Evolutionary conservation across 2,888 invertebrate genomes (phyloP).

Genomic region (Synergus umbraculus): DNA sequence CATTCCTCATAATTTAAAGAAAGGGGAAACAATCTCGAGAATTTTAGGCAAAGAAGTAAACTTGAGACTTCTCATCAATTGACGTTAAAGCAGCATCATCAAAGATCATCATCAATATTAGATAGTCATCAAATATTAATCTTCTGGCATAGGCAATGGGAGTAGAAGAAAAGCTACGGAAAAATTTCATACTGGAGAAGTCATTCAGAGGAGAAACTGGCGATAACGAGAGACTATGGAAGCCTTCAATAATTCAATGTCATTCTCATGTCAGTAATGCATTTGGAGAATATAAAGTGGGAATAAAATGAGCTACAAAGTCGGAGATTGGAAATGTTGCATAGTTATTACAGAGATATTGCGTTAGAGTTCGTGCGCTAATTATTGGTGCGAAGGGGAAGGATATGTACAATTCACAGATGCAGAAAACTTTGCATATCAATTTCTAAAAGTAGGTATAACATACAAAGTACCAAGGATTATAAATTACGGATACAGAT

Average conservation of each 20-base stretch:
- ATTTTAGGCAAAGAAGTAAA: not conserved
- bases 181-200: conserved; percentile 6
- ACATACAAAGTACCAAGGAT: not conserved
- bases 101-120: not conserved
- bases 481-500: not conserved
- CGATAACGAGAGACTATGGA: not conserved
- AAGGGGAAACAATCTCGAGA: not conserved
- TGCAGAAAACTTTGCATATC: not conserved
- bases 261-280: conserved; percentile 19
- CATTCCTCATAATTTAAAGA: not conserved
- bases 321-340: not conserved
- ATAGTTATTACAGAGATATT: not conserved
- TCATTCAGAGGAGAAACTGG: conserved; percentile 5
- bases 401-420: not conserved
- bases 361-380: not conserved
- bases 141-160: not conserved
- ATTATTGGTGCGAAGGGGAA: not conserved
- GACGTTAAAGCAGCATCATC: not conserved
- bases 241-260: conserved; percentile 2
- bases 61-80: not conserved
- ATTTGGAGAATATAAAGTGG: not conserved
- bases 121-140: conserved; percentile 28
- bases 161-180: not conserved
- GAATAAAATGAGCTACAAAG: conserved; percentile 4
- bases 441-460: not conserved